These are phyloP conservation scores for Heptranchias perlo DNA, from an alignment of 2,113 vertebrate genomes.

Conservation along the genomic window DNA sequence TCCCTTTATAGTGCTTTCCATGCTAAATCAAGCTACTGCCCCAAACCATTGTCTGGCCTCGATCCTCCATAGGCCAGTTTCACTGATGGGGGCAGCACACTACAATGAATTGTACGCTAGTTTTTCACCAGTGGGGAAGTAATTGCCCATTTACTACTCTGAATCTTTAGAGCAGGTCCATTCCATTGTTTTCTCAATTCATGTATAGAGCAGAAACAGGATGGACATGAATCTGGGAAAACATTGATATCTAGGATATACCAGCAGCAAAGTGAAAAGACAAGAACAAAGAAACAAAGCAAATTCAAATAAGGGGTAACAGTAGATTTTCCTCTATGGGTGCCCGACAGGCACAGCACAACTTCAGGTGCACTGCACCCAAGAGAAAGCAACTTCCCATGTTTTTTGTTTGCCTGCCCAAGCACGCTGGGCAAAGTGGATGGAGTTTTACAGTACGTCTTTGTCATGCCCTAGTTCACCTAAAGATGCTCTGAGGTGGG, in stretches of 20 bases:
- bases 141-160: not conserved
- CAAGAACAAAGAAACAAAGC: not conserved
- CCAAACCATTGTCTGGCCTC: conserved; percentile 36
- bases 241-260: not conserved
- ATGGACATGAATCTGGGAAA: not conserved
- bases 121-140: not conserved
- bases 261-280: not conserved
- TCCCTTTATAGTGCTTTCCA: conserved; percentile 28
- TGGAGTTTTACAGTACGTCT: no score
- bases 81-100: conserved; percentile 33
- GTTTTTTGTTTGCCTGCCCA: not conserved
- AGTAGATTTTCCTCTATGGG: not conserved
- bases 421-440: no score
- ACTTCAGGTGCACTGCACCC: not conserved
- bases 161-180: not conserved
- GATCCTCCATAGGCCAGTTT: not conserved
- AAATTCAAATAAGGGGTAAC: not conserved
- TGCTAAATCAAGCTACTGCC: conserved; percentile 29
- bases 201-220: not conserved
- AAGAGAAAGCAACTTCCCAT: not conserved
- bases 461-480: no score
- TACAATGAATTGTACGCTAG: not conserved
- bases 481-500: no score
- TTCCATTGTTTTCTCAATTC: not conserved
- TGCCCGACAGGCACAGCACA: not conserved